These are phyloP conservation scores for Numenius phaeopus DNA, from an alignment of 2,797 vertebrate species.

Conservation along the genomic window DNA sequence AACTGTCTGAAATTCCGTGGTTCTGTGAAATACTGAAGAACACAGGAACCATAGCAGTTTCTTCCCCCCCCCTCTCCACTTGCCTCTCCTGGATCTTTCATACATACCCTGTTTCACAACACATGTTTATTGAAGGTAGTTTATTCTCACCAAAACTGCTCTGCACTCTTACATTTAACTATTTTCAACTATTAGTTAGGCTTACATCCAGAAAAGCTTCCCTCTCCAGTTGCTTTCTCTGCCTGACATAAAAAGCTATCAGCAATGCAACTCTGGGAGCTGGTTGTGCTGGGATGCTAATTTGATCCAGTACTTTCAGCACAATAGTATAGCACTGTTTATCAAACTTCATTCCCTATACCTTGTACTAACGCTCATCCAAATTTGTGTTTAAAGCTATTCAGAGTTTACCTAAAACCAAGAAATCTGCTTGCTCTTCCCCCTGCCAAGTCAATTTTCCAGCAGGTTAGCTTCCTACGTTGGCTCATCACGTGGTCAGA, in stretches of 20 bases:
- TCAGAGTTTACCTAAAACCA: not conserved
- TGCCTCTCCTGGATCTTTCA: not conserved
- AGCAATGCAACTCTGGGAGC: not conserved
- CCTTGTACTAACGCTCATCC: not conserved
- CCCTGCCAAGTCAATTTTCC: not conserved
- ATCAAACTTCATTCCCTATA: not conserved
- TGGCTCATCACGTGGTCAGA: rapidly evolving
- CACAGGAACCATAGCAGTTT: rapidly evolving
- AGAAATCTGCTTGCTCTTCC: not conserved
- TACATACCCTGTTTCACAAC: not conserved
- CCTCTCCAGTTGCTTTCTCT: not conserved
- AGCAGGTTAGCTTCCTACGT: not conserved
- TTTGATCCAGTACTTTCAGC: not conserved
- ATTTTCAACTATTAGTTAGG: not conserved
- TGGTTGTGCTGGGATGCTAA: not conserved
- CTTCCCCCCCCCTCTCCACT: not conserved
- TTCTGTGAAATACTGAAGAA: not conserved
- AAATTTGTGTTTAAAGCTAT: not conserved
- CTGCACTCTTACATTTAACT: not conserved
- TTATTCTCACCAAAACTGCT: not conserved
- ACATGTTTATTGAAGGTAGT: rapidly evolving
- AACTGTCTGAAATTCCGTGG: not conserved
- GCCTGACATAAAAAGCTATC: not conserved
- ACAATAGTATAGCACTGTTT: not conserved
- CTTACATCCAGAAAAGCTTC: not conserved